Conservation (phyloP, 2,888 invertebrate species). For the Macaria liturata region DNA sequence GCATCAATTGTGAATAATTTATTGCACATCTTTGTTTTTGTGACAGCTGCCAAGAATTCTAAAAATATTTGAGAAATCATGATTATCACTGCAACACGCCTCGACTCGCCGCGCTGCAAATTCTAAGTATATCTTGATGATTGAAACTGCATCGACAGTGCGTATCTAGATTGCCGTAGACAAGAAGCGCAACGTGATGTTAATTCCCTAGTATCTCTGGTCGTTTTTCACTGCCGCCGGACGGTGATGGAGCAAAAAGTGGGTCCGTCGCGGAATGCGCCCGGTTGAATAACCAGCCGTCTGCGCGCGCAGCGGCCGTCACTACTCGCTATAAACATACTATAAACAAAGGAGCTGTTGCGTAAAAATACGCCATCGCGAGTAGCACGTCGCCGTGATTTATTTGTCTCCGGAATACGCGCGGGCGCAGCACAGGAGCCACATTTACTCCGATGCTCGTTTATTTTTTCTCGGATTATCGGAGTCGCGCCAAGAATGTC, state of each 20-base stretch:
- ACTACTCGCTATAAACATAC: slow-evolving; percentile 32
- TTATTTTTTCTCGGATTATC: slow-evolving; percentile 78
- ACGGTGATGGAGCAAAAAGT: slow-evolving; percentile 72
- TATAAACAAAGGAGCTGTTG: slow-evolving; percentile 77
- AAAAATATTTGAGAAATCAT: no score
- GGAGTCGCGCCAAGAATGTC: slow-evolving; percentile 81
- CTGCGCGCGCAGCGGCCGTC: slow-evolving; percentile 50
- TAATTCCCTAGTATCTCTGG: slow-evolving; percentile 77
- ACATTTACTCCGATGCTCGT: slow-evolving; percentile 74
- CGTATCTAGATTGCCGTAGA: slow-evolving; percentile 39
- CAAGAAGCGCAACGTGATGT: slow-evolving; percentile 55
- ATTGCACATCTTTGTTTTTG: slow-evolving; percentile 45
- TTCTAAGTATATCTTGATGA: no score
- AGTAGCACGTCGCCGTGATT: slow-evolving; percentile 66
- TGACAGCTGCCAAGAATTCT: slow-evolving; percentile 42
- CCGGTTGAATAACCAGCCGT: slow-evolving; percentile 81
- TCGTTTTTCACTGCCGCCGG: slow-evolving; percentile 59
- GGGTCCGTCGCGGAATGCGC: slow-evolving; percentile 77
- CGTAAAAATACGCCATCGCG: slow-evolving; percentile 79
- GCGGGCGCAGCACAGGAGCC: slow-evolving; percentile 58
- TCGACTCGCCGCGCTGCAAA: no score
- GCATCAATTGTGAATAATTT: slow-evolving; percentile 53
- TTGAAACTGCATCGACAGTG: no score
- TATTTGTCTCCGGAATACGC: slow-evolving; percentile 63
- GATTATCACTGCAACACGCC: no score